Evolutionary conservation across 2,888 invertebrate species (phyloP).

Genomic region (Tethea ocularis): DNA sequence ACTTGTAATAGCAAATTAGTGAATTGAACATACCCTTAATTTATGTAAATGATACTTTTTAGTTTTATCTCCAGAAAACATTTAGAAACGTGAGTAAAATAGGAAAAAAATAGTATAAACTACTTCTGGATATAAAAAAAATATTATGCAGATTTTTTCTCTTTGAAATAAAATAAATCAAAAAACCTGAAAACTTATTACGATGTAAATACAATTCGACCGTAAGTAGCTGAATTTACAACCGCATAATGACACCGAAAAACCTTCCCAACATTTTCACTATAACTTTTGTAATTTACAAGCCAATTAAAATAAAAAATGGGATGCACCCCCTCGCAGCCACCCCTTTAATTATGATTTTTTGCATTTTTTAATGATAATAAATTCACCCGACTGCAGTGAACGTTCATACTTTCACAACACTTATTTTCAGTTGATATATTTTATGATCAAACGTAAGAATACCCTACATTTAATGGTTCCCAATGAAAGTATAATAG

Average conservation of each 20-base stretch:
- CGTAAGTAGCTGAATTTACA: constrained; percentile 22
- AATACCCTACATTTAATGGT: neutral
- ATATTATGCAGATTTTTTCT: neutral
- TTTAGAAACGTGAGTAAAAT: too few species aligned
- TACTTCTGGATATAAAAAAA: neutral
- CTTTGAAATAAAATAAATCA: constrained; percentile 8
- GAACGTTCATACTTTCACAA: constrained; percentile 41
- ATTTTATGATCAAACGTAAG: neutral
- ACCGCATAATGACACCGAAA: constrained; percentile 55
- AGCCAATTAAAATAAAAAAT: constrained; percentile 82
- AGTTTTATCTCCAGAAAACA: too few species aligned
- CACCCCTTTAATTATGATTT: constrained; percentile 81
- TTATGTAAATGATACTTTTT: too few species aligned
- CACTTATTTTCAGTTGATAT: constrained; percentile 1
- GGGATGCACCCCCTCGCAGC: constrained; percentile 67
- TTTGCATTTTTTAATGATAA: constrained; percentile 82
- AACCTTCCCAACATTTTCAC: constrained; percentile 61
- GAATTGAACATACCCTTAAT: too few species aligned
- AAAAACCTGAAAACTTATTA: constrained; percentile 8
- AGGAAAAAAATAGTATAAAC: too few species aligned
- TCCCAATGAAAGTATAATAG: neutral
- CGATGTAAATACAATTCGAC: constrained; percentile 19
- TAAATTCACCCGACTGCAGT: constrained; percentile 69
- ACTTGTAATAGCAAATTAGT: too few species aligned
- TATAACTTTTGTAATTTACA: constrained; percentile 81